These are phyloP conservation scores for Chondrilla cf. caribensis DNA, from an alignment of 37 sponge, comb jelly and placozoan species.

Conservation along the genomic window DNA sequence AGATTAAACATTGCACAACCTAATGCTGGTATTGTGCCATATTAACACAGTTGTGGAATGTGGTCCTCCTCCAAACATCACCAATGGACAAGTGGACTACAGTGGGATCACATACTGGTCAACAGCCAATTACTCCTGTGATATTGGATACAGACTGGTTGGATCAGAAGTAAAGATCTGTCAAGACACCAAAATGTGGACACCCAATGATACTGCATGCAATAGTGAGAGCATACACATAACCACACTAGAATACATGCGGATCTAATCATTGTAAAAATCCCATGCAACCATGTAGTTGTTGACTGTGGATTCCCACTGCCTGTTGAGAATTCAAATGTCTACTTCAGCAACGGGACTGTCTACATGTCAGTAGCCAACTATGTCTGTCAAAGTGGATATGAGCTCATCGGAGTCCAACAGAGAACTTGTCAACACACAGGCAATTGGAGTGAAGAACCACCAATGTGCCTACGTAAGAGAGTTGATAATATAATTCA, in stretches of 20 bases:
- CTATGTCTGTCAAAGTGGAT: neutral
- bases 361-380: constrained; percentile 2
- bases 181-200: neutral
- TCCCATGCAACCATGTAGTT: too few species aligned
- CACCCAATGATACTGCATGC: neutral
- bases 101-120: constrained; percentile 10
- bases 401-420: neutral
- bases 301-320: constrained; percentile 20
- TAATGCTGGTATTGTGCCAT: too few species aligned
- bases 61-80: neutral
- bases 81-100: neutral
- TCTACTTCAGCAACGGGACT: neutral
- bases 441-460: constrained; percentile 2
- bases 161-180: neutral
- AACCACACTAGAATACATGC: too few species aligned
- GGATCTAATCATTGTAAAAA: too few species aligned
- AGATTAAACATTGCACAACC: too few species aligned
- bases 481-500: too few species aligned
- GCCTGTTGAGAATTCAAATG: neutral
- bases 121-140: constrained; percentile 10
- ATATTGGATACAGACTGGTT: neutral
- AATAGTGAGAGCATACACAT: too few species aligned
- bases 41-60: constrained; percentile 4
- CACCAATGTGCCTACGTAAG: constrained; percentile 3
- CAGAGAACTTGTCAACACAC: neutral